Evolutionary conservation across 2,888 invertebrate genomes (phyloP).

Genomic region (Phlogophora meticulosa): DNA sequence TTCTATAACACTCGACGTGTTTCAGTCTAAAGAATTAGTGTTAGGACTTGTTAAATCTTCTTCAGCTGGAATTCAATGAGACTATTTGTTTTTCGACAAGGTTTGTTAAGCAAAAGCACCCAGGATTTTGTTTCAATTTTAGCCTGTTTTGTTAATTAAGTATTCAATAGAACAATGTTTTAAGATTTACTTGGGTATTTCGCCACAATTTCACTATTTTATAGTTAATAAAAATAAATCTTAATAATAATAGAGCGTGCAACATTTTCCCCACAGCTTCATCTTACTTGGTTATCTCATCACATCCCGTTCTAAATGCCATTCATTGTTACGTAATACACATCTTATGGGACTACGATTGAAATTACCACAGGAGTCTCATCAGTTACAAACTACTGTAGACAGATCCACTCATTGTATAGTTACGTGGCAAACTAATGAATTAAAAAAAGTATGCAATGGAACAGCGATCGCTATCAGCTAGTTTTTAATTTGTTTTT

Average conservation of each 20-base stretch:
- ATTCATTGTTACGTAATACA: slow-evolving; percentile 2
- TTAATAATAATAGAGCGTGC: no score
- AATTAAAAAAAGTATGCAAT: background rate
- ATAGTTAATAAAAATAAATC: no score
- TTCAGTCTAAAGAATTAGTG: slow-evolving; percentile 43
- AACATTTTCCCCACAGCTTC: no score
- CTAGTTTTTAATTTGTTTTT: no score
- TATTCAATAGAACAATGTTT: background rate
- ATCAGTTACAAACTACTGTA: background rate
- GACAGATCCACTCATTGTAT: no score
- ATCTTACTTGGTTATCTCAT: no score
- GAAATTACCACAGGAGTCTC: background rate
- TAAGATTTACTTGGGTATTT: background rate
- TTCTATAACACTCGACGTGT: slow-evolving; percentile 23
- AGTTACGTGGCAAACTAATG: background rate
- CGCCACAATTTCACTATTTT: no score
- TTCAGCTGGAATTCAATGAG: background rate
- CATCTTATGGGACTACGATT: background rate
- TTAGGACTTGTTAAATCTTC: slow-evolving; percentile 19
- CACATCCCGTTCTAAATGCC: no score
- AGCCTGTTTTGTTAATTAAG: background rate
- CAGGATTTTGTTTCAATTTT: background rate
- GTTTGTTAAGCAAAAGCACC: background rate
- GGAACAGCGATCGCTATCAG: background rate
- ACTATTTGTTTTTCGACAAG: background rate